phyloP scores from a whole-genome alignment of 2,797 vertebrate species.

The Cossypha polioptera region DNA sequence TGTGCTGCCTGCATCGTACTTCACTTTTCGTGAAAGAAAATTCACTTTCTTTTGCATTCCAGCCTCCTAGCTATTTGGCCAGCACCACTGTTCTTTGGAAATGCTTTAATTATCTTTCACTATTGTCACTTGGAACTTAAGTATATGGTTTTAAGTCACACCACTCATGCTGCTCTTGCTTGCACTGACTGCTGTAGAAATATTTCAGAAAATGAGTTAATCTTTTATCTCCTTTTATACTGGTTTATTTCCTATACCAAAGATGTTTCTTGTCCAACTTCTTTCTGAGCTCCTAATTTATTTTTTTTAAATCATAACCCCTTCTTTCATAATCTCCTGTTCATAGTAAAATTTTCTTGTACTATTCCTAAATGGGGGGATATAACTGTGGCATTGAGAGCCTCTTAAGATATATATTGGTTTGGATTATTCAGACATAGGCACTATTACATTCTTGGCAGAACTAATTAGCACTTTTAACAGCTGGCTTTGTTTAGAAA shows the following conservation, averaged over 20 bases:
- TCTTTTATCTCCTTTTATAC: background rate
- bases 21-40: background rate
- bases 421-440: background rate
- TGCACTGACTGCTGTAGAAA: background rate
- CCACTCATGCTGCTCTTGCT: background rate
- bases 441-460: background rate
- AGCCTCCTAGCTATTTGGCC: background rate
- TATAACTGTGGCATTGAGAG: background rate
- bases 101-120: background rate
- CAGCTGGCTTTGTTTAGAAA: background rate
- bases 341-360: background rate
- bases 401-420: background rate
- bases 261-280: background rate
- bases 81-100: background rate
- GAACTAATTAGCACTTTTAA: background rate
- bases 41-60: background rate
- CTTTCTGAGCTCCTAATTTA: background rate
- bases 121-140: background rate
- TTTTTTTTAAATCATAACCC: background rate
- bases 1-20: background rate
- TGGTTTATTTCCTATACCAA: background rate
- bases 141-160: background rate
- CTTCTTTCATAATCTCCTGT: background rate
- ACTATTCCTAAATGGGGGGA: background rate
- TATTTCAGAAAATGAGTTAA: background rate